These are phyloP conservation scores for Porites lutea DNA, from an alignment of 64 coral and sea anemone genomes.

Conservation along the genomic window DNA sequence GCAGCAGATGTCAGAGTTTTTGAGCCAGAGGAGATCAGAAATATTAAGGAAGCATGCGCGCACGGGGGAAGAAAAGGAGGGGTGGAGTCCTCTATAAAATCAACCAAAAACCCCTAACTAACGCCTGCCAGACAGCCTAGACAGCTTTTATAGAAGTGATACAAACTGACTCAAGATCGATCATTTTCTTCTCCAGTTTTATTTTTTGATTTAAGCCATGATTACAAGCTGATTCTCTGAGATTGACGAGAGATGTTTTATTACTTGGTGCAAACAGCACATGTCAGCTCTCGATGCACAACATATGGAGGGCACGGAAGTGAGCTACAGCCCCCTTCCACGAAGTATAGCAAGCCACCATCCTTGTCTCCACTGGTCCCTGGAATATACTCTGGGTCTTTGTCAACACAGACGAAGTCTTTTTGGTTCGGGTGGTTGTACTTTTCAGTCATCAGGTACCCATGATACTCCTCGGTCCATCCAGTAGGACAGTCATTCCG, in stretches of 20 bases:
- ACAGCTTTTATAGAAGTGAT: no score
- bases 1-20: no score
- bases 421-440: neutral
- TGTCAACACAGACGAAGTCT: slow-evolving; percentile 44
- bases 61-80: no score
- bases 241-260: neutral
- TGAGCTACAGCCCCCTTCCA: neutral
- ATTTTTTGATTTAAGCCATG: no score
- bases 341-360: neutral
- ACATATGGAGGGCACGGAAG: slow-evolving; percentile 1
- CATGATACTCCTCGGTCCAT: slow-evolving; percentile 47
- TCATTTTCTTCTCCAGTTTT: no score
- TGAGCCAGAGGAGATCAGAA: no score
- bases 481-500: slow-evolving; percentile 41
- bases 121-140: no score
- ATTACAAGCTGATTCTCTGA: neutral
- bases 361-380: neutral
- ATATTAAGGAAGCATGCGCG: no score
- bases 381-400: neutral
- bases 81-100: no score
- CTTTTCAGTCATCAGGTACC: slow-evolving; percentile 22
- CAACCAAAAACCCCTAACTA: no score
- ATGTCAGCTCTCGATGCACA: neutral
- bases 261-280: slow-evolving; percentile 47
- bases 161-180: no score